A percentile compares a stretch with the other conserved stretches of the same genome.
phyloP scores from a whole-genome alignment of 2,888 invertebrate genomes.

The Mimumesa dahlbomi region DNA sequence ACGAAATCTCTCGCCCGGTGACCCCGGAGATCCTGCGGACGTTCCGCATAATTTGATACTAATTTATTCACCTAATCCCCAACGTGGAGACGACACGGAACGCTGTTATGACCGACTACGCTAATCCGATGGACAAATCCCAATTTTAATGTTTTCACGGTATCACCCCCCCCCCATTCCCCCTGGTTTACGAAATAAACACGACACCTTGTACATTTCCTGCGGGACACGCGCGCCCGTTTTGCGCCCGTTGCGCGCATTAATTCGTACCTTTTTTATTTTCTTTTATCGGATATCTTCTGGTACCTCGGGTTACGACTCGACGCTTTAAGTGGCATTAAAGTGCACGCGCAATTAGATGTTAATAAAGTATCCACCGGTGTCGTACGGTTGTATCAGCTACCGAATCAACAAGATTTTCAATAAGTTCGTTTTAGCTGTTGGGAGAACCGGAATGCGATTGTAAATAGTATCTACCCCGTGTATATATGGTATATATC shows the following conservation, averaged over 20 bases:
- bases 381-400: too few species aligned
- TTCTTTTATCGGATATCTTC: too few species aligned
- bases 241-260: background rate
- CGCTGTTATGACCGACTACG: conserved; percentile 12
- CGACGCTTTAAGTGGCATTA: too few species aligned
- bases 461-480: too few species aligned
- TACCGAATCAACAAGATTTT: too few species aligned
- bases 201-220: conserved; percentile 12
- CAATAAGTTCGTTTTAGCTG: too few species aligned
- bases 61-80: conserved; percentile 56
- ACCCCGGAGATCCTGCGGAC: conserved; percentile 26
- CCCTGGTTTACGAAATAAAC: background rate
- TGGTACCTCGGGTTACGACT: too few species aligned
- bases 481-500: too few species aligned
- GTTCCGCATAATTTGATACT: conserved; percentile 46
- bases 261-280: background rate
- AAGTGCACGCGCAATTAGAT: too few species aligned
- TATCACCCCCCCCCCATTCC: too few species aligned
- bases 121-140: conserved; percentile 31
- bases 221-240: background rate
- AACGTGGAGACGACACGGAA: conserved; percentile 1
- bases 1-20: conserved; percentile 27
- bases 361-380: too few species aligned
- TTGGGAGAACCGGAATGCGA: too few species aligned
- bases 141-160: conserved; percentile 19